Conservation (phyloP, 2,113 vertebrate species). For the Rafetus swinhoei region DNA sequence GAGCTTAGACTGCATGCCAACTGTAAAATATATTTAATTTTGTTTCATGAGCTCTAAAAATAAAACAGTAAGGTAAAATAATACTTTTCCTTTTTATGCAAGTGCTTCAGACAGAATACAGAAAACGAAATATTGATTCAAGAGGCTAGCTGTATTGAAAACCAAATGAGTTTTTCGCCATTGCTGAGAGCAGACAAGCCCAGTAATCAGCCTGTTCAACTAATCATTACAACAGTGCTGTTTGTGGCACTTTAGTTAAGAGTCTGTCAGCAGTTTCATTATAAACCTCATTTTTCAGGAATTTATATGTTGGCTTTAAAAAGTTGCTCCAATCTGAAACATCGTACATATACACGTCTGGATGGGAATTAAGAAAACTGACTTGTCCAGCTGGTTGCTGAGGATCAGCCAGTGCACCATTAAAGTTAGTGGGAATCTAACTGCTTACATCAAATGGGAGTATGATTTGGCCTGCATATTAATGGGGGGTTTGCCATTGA, state of each 20-base stretch:
- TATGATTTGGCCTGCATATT: slow-evolving; percentile 23
- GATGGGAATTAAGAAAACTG: neutral
- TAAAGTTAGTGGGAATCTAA: slow-evolving; percentile 19
- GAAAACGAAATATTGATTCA: slow-evolving; percentile 71
- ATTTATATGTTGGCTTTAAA: neutral
- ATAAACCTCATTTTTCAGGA: slow-evolving; percentile 41
- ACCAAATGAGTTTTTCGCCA: slow-evolving; percentile 68
- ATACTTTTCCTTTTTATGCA: slow-evolving; percentile 6
- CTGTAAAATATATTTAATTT: slow-evolving; percentile 28
- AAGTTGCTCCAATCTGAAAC: slow-evolving; percentile 5
- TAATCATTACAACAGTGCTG: slow-evolving; percentile 65
- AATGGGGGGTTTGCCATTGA: slow-evolving; percentile 39
- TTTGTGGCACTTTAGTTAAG: slow-evolving; percentile 51
- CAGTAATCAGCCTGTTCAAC: slow-evolving; percentile 65
- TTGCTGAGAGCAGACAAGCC: slow-evolving; percentile 58
- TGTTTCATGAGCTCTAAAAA: slow-evolving; percentile 36
- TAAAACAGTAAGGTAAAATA: slow-evolving; percentile 51
- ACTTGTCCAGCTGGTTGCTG: neutral
- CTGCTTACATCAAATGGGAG: slow-evolving; percentile 21
- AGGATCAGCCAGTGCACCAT: slow-evolving; percentile 22
- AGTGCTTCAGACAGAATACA: slow-evolving; percentile 61
- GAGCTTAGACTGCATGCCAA: neutral
- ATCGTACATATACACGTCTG: neutral
- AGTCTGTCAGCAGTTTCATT: slow-evolving; percentile 46
- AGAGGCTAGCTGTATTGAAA: slow-evolving; percentile 56